Percentiles rank a stretch among this genome's conserved stretches.
Conservation (phyloP, 2,888 invertebrate genomes). For the Heliconius erato region DNA sequence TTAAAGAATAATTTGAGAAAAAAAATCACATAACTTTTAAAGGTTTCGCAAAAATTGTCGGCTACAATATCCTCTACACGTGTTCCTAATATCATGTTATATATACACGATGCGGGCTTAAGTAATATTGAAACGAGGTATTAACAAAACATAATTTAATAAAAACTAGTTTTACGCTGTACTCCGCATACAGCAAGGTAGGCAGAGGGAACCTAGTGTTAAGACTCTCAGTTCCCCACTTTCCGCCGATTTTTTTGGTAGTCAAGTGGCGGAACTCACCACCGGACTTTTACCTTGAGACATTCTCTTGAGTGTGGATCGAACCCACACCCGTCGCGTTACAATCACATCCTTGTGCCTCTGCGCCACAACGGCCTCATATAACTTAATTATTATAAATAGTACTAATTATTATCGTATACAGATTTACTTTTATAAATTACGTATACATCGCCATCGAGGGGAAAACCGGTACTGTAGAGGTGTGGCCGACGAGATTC, state of each 20-base stretch:
- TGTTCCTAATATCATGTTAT: slow-evolving; percentile 16
- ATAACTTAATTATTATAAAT: slow-evolving; percentile 53
- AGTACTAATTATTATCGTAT: slow-evolving; percentile 32
- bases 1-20: no score
- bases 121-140: not conserved
- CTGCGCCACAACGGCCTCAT: no score
- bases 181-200: no score
- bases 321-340: no score
- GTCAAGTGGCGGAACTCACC: no score
- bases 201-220: no score
- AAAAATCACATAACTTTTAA: not conserved
- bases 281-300: no score
- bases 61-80: slow-evolving; percentile 21
- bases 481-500: slow-evolving; percentile 35
- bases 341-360: no score
- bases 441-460: not conserved
- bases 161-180: not conserved
- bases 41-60: slow-evolving; percentile 18
- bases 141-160: slow-evolving; percentile 12
- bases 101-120: slow-evolving; percentile 15
- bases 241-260: no score
- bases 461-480: slow-evolving; percentile 35
- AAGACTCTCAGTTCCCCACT: not conserved
- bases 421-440: not conserved
- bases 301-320: no score